Evolutionary conservation across 2,797 vertebrate genomes (phyloP).

Genomic region (Coluber constrictor): DNA sequence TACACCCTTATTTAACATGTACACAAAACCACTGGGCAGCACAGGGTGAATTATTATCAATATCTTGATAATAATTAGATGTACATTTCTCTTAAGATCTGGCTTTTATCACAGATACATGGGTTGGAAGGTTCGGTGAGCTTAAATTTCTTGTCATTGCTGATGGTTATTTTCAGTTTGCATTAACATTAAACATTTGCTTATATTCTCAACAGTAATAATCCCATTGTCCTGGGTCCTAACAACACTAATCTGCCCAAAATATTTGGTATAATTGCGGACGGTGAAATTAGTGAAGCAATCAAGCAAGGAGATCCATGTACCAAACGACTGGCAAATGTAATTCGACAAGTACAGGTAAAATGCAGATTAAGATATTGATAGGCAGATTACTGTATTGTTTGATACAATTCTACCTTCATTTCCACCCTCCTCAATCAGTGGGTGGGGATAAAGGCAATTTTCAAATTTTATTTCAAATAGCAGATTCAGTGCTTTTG

Average conservation of each 20-base stretch:
- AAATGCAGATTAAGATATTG: constrained; percentile 17
- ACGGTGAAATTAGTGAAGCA: constrained; percentile 92
- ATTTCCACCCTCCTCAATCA: background rate
- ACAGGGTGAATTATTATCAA: background rate
- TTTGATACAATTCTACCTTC: background rate
- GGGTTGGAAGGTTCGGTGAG: background rate
- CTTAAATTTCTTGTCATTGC: background rate
- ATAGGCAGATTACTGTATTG: background rate
- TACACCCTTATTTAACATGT: too few relatives aligned
- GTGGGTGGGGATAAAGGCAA: background rate
- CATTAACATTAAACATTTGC: background rate
- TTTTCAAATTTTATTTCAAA: background rate
- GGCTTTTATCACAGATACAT: background rate
- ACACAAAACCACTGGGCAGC: background rate
- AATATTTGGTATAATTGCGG: constrained; percentile 95
- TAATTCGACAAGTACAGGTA: constrained; percentile 97
- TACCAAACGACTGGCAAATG: constrained; percentile 91
- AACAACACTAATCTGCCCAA: constrained; percentile 95
- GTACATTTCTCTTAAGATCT: background rate
- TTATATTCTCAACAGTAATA: constrained; percentile 81
- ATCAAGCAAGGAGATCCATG: constrained; percentile 91
- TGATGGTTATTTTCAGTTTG: background rate
- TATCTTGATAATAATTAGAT: background rate
- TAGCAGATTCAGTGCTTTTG: background rate
- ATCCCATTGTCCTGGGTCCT: constrained; percentile 90